Evolutionary conservation across 2,113 vertebrate species (phyloP).

Genomic region (human (Homo sapiens)): GRCh38 chr3:147259001-147259500

Average conservation of each 20-base stretch:
- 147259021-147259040: slow-evolving; percentile 76
- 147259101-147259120: slow-evolving; percentile 6
- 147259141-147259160: not conserved
- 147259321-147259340: slow-evolving; percentile 14
- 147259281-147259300: not conserved
- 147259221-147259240: not conserved
- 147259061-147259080: slow-evolving; percentile 58
- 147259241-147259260: not conserved
- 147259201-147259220: slow-evolving; percentile 7
- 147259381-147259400: slow-evolving; percentile 19
- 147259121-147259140: not conserved
- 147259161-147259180: not conserved
- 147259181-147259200: not conserved
- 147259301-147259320: not conserved
- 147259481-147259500: not conserved
- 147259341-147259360: slow-evolving; percentile 22
- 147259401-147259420: not conserved
- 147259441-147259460: not conserved
- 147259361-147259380: not conserved
- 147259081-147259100: slow-evolving; percentile 67
- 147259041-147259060: slow-evolving; percentile 75
- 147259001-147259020: slow-evolving; percentile 77
- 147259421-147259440: not conserved
- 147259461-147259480: not conserved
- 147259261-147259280: not conserved